Conservation (phyloP, 2,888 invertebrate species). For the Chalcis sispes region DNA sequence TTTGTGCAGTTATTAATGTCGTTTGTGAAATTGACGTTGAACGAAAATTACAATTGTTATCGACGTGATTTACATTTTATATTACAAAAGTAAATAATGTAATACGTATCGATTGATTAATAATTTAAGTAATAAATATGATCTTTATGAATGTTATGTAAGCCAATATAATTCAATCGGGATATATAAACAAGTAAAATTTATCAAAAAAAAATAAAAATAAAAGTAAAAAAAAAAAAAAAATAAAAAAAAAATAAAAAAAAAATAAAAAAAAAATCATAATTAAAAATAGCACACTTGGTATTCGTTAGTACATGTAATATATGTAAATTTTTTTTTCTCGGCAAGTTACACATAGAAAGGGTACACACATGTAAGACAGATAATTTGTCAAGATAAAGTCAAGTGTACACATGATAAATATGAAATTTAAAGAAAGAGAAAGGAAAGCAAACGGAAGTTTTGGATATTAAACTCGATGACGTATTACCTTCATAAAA, state of each 20-base stretch:
- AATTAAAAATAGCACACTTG: not conserved
- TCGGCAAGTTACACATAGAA: not conserved
- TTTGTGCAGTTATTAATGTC: no score
- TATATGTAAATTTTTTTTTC: slow-evolving; percentile 3
- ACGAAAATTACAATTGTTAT: no score
- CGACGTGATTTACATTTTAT: no score
- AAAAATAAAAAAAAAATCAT: not conserved
- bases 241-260: not conserved
- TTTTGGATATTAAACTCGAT: slow-evolving; percentile 26
- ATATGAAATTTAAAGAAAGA: slow-evolving; percentile 42
- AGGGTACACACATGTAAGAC: not conserved
- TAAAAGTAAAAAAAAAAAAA: no score
- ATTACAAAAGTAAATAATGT: no score
- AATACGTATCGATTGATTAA: no score
- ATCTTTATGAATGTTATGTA: no score
- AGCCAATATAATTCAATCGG: no score
- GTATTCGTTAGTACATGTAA: not conserved
- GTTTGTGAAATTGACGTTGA: no score
- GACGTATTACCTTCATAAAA: slow-evolving; percentile 16
- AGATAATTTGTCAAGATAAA: slow-evolving; percentile 49
- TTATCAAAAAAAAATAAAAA: no score
- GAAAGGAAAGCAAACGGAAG: slow-evolving; percentile 22
- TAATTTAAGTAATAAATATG: no score
- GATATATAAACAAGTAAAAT: no score
- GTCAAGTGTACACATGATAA: slow-evolving; percentile 32